Evolutionary conservation across 2,113 vertebrate species (phyloP).

Genomic region (Pollachius pollachius): DNA sequence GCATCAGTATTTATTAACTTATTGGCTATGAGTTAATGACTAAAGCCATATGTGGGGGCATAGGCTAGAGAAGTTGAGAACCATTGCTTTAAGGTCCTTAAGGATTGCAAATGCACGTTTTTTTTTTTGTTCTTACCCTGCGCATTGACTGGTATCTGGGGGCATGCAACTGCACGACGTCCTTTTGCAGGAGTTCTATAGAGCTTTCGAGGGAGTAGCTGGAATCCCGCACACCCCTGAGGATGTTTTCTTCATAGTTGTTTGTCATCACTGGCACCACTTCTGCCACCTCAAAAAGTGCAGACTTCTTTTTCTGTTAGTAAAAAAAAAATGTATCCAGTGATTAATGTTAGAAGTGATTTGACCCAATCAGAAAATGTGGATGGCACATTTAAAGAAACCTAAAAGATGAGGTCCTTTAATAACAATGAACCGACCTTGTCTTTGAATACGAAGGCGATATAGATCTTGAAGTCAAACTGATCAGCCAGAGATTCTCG

Average conservation of each 20-base stretch:
- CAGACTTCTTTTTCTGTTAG: constrained; percentile 94
- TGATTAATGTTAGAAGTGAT: background rate
- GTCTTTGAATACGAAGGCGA: constrained; percentile 99
- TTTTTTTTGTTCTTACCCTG: constrained; percentile 77
- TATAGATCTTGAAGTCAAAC: constrained; percentile 99
- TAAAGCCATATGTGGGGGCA: too few species aligned
- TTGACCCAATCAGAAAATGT: background rate
- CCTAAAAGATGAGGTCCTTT: background rate
- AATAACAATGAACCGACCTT: constrained; percentile 80
- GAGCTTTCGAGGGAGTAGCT: constrained; percentile 98
- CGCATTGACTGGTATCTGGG: constrained; percentile 99
- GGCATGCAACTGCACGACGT: constrained; percentile 97
- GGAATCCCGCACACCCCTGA: constrained; percentile 94
- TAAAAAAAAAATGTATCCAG: background rate
- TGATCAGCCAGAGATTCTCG: constrained; percentile 99
- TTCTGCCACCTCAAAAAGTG: constrained; percentile 99
- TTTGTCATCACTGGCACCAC: constrained; percentile 99
- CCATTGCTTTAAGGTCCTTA: too few species aligned
- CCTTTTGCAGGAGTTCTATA: constrained; percentile 97
- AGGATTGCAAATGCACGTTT: background rate
- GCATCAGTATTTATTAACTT: too few species aligned
- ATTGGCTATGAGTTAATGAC: too few species aligned
- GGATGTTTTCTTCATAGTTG: constrained; percentile 99
- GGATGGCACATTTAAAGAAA: background rate
- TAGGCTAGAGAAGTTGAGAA: too few species aligned